A percentile compares a stretch with the other conserved stretches of the same genome.
Evolutionary conservation across 30 jellyfish, hydroid and myxozoan species (phyloP).

Genomic region (Clytia hemisphaerica): DNA sequence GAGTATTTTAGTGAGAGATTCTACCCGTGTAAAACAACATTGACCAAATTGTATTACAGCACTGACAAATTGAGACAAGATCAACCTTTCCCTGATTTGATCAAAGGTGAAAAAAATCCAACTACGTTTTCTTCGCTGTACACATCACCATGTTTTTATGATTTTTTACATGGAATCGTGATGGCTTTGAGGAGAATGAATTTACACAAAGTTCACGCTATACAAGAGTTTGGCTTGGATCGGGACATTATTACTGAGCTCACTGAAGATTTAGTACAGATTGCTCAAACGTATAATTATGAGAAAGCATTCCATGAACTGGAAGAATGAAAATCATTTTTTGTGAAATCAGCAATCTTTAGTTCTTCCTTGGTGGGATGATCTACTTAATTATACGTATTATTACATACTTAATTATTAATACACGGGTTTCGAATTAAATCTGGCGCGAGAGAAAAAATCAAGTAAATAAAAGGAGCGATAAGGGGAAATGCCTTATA

Average conservation of each 20-base stretch:
- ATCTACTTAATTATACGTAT: too few relatives aligned
- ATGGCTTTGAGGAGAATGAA: constrained; percentile 25
- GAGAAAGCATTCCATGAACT: too few relatives aligned
- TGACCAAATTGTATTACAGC: constrained; percentile 34
- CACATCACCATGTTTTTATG: constrained; percentile 37
- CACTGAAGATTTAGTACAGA: constrained; percentile 31
- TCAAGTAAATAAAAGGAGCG: too few relatives aligned
- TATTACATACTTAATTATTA: too few relatives aligned
- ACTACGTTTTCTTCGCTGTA: constrained; percentile 49
- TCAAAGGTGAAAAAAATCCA: neutral
- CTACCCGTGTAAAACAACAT: constrained; percentile 12
- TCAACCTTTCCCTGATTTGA: constrained; percentile 13
- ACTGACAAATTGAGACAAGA: neutral
- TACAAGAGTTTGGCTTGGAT: constrained; percentile 52
- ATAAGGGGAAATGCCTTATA: too few relatives aligned
- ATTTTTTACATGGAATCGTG: constrained; percentile 39
- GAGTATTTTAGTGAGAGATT: constrained; percentile 13
- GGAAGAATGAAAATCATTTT: too few relatives aligned
- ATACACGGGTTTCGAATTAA: too few relatives aligned
- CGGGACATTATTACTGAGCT: constrained; percentile 46
- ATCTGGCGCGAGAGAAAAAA: too few relatives aligned
- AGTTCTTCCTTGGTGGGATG: too few relatives aligned
- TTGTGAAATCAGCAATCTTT: too few relatives aligned
- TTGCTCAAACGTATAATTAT: constrained; percentile 45
- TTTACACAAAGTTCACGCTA: neutral